Evolutionary conservation across 1,140 invertebrate genomes (phyloP).

Genomic region (Pantala flavescens): DNA sequence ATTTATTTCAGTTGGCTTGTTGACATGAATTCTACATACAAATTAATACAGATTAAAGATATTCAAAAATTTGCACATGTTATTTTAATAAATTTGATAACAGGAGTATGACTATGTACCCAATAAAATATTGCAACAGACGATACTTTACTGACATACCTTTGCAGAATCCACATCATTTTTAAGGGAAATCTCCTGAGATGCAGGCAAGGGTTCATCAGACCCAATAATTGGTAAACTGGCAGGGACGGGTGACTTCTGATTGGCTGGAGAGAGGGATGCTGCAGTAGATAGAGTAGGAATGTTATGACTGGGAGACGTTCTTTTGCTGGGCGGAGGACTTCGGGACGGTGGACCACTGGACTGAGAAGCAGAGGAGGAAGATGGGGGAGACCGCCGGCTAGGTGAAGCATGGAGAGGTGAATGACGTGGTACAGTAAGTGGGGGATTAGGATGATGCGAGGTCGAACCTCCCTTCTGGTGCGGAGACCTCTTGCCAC

Average conservation of each 20-base stretch:
- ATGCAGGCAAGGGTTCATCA: conserved; percentile 40
- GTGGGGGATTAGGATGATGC: background rate
- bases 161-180: conserved; percentile 8
- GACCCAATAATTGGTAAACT: conserved; percentile 66
- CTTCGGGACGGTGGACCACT: conserved; percentile 17
- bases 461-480: background rate
- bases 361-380: conserved; percentile 16
- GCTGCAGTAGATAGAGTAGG: conserved; percentile 37
- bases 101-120: too few species aligned
- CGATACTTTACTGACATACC: background rate
- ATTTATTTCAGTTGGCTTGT: too few species aligned
- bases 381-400: conserved; percentile 11
- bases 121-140: too few species aligned
- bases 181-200: background rate
- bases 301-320: conserved; percentile 34
- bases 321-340: conserved; percentile 33
- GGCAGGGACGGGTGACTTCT: conserved; percentile 48
- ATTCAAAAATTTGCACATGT: too few species aligned
- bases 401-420: conserved; percentile 40
- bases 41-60: too few species aligned
- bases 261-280: conserved; percentile 31
- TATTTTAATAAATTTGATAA: too few species aligned
- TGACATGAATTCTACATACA: too few species aligned
- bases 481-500: conserved; percentile 16
- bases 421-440: conserved; percentile 29